Base-by-base conservation (phyloP, 2,797 vertebrate genomes). In the Callimico goeldii region DNA sequence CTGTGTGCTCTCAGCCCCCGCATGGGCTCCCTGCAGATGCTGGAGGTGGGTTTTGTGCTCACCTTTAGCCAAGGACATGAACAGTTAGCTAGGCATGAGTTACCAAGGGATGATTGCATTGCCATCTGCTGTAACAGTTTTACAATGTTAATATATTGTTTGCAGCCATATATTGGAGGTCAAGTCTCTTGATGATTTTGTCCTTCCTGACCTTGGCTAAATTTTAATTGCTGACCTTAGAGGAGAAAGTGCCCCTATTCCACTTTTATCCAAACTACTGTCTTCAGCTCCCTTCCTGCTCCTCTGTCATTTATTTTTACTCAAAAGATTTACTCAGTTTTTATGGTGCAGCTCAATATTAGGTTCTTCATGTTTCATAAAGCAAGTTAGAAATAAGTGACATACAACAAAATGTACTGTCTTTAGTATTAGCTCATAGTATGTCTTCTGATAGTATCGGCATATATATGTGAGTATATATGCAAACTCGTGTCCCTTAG, bases 301-400 rank as follows among this genome's bases (percentile, higher is more conserved):
- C 9, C 41, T 72, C 72, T 26, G 20, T 95, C 92, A 30, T 24
- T 82, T 82, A 2, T 75, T 92, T 96, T 84, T 50, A 36, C 57
- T 72, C 39, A 30, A 1, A 61, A 72, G 22, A 75, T 95, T 89
- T 81, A 92, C 39, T 95, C 67, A 70, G n/a, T 6, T 52, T 85
- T 55, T 50, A 48, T 86, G 88, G 64, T 39, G 2, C n/a, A 46
- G 17, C 24, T 58, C 72, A 33, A 39, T 46, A 4, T n/a, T 20
- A 41, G 33, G 10, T 86, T 88, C 41, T 84, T 92, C 55, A 9
- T 90, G 46, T 73, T 93, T 72, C 83, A 76, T 83, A 36, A 73
- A 76, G 14, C 88, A 92, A 33, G 33, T 87, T 94, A 83, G 26
- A 72, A 72, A 84, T 91, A 36, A 88, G 52, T 84, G 33, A 24